These are phyloP conservation scores for Timandra comae DNA, from an alignment of 2,888 invertebrate genomes.

Conservation along the genomic window DNA sequence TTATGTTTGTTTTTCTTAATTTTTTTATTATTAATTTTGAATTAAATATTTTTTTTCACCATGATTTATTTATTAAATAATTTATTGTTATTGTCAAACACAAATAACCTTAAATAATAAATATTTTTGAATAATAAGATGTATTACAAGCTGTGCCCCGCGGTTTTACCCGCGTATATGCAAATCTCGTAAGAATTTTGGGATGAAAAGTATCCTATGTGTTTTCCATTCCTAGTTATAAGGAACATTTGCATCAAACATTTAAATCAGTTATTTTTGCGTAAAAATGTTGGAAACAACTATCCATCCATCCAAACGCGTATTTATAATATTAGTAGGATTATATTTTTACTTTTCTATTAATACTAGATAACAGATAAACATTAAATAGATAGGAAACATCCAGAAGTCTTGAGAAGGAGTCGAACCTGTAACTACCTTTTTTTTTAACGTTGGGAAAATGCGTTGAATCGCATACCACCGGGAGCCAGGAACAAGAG, in stretches of 20 bases:
- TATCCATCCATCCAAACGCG: neutral
- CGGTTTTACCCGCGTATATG: neutral
- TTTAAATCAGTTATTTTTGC: neutral
- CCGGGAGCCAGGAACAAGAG: too few relatives aligned
- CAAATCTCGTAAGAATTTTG: neutral
- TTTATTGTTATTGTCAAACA: too few relatives aligned
- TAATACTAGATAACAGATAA: neutral
- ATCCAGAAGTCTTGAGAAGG: neutral
- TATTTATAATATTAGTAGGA: neutral
- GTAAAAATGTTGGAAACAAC: neutral
- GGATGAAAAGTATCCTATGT: neutral
- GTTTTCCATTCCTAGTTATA: neutral
- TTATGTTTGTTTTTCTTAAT: too few relatives aligned
- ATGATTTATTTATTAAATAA: too few relatives aligned
- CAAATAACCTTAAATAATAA: neutral
- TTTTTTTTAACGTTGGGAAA: too few relatives aligned
- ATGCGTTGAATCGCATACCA: too few relatives aligned
- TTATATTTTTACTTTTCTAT: neutral
- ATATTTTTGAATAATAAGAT: neutral
- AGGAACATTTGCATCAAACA: neutral
- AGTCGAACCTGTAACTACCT: too few relatives aligned
- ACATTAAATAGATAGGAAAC: neutral
- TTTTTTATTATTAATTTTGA: too few relatives aligned
- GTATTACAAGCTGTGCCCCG: neutral
- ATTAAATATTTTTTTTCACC: too few relatives aligned